These are phyloP conservation scores for Anagrus nilaparvatae DNA, from an alignment of 1,140 invertebrate genomes.

Conservation along the genomic window DNA sequence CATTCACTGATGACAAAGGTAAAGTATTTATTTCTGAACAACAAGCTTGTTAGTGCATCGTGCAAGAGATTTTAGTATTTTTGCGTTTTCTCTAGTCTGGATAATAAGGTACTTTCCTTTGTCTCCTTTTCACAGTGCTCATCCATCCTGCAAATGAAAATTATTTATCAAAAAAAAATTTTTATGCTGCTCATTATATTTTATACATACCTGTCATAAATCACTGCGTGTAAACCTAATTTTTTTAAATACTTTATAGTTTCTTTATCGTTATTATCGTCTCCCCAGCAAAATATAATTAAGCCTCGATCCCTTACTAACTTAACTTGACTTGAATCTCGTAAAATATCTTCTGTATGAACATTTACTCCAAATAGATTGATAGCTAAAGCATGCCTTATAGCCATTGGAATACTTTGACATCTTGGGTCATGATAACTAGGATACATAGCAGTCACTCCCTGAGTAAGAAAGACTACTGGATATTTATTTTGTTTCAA, in stretches of 20 bases:
- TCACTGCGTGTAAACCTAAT: constrained; percentile 82
- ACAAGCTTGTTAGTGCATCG: constrained; percentile 38
- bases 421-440: constrained; percentile 77
- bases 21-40: too few species aligned
- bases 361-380: constrained; percentile 82
- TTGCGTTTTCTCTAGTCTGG: constrained; percentile 65
- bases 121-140: constrained; percentile 66
- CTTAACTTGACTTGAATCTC: constrained; percentile 70
- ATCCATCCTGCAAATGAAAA: constrained; percentile 54
- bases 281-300: constrained; percentile 92
- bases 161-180: background rate
- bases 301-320: constrained; percentile 65
- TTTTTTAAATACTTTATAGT: constrained; percentile 78
- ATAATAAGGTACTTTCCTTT: constrained; percentile 74
- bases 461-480: constrained; percentile 86
- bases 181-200: background rate
- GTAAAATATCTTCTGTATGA: constrained; percentile 81
- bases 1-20: too few species aligned
- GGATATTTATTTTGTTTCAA: constrained; percentile 93
- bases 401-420: constrained; percentile 67
- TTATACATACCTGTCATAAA: constrained; percentile 72
- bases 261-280: constrained; percentile 84
- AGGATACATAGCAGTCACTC: constrained; percentile 67
- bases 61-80: constrained; percentile 46
- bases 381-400: constrained; percentile 67